A percentile compares a stretch with the other conserved stretches of the same genome.
These are phyloP conservation scores for Caenorhabditis virilis DNA, from an alignment of 2,888 invertebrate species.

Conservation along the genomic window DNA sequence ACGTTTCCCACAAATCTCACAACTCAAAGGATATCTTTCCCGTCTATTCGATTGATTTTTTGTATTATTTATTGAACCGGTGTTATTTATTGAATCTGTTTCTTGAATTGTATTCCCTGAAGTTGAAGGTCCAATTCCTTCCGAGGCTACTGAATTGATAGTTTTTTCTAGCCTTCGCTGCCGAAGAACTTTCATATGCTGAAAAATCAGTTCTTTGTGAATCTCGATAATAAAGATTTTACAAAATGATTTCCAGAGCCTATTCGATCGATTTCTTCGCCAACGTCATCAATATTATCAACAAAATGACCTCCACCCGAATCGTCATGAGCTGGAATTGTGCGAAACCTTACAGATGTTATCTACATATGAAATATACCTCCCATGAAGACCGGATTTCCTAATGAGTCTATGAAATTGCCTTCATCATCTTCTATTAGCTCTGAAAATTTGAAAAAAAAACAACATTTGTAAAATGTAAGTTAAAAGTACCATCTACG, in stretches of 20 bases:
- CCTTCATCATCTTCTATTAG: conserved; percentile 23
- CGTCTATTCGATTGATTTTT: neutral
- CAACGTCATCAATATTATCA: conserved; percentile 6
- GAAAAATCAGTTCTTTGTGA: neutral
- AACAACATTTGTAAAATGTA: neutral
- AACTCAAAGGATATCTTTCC: neutral
- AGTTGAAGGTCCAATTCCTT: neutral
- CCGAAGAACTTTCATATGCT: conserved; percentile 1
- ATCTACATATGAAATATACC: too few relatives aligned
- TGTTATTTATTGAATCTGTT: neutral
- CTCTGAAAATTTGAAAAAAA: conserved; percentile 8
- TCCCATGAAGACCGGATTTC: conserved; percentile 39
- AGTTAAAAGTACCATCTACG: conserved; percentile 9
- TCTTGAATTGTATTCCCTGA: neutral
- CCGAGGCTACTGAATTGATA: conserved; percentile 4
- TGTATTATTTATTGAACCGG: neutral
- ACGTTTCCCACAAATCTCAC: conserved; percentile 8
- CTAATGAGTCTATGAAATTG: conserved; percentile 36
- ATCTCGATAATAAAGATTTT: too few relatives aligned
- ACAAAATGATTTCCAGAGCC: conserved; percentile 6
- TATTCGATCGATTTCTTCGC: conserved; percentile 4
- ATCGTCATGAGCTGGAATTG: conserved; percentile 7
- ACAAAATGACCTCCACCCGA: conserved; percentile 6
- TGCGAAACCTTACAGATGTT: too few relatives aligned
- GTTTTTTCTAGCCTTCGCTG: conserved; percentile 7